Conservation (phyloP, 2,113 vertebrate species). For the Notothenia coriiceps region DNA sequence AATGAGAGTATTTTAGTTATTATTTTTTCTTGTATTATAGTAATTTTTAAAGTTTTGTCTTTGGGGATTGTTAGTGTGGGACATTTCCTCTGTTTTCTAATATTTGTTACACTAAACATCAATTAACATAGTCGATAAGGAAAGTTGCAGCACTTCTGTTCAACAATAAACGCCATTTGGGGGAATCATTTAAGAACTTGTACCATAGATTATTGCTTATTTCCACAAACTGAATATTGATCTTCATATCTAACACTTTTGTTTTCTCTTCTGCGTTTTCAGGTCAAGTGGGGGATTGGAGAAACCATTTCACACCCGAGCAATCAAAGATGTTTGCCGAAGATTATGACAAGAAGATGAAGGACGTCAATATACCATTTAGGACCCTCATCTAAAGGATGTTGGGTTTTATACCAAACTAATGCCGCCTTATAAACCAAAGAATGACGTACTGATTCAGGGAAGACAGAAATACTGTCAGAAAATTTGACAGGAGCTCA, state of each 20-base stretch:
- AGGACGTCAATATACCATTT: constrained; percentile 82
- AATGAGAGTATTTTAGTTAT: background rate
- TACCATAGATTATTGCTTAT: too few relatives aligned
- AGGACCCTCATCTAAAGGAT: constrained; percentile 75
- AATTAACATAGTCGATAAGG: background rate
- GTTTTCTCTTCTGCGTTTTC: background rate
- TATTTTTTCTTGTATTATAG: background rate
- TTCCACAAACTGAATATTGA: background rate
- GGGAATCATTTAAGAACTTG: background rate
- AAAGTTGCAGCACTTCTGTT: too few relatives aligned
- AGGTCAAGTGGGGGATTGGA: constrained; percentile 92
- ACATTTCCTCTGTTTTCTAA: background rate
- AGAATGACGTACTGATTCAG: constrained; percentile 2
- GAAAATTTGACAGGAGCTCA: constrained; percentile 3
- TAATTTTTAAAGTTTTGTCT: background rate
- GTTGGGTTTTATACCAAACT: background rate
- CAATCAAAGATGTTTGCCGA: constrained; percentile 88
- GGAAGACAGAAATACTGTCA: constrained; percentile 4
- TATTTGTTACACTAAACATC: background rate
- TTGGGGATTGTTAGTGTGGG: background rate
- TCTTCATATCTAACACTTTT: background rate
- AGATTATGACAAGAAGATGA: constrained; percentile 88
- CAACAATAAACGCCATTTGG: background rate
- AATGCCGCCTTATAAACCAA: constrained; percentile 28
- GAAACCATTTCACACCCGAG: constrained; percentile 89